Base-by-base conservation (phyloP, 2,797 vertebrate species). In the Alectoris magna region DNA sequence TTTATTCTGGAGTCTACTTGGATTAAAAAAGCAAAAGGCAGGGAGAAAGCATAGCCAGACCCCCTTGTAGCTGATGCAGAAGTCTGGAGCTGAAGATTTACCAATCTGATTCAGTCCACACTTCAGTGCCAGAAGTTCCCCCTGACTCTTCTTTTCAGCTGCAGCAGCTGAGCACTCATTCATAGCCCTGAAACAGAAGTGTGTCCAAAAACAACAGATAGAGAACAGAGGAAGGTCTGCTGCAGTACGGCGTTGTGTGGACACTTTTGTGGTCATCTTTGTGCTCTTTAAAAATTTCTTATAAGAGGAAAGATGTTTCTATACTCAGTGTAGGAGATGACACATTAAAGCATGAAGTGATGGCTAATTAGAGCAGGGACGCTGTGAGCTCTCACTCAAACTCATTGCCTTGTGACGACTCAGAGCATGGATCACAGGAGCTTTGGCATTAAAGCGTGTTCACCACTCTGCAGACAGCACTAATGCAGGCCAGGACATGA, bases 121-220 rank as follows among this genome's bases (percentile, higher is more conserved):
- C 36, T 29, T 29, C 26, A 41, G 39, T 43, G 18, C 27, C 62
- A 43, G 39, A 55, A 38, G 27, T 53, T 70, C 14, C 22, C 19
- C 48, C 31, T 70, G 49, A 16, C 51, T 39, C 31, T 53, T 38
- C 27, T 41, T 29, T 29, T 70, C 27, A 70, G 49, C 49, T 48
- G 3, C 46, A 49, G 24, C 23, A 68, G 44, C 18, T n/a, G 51
- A 31, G 27, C 10, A 12, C 27, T 7, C 13, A 36, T 26, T 2
- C 36, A 31, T 75, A 88, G 43, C 9, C 51, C 64, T 31, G 4
- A 9, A 39, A 29, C 23, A 46, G 44, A 66, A n/a, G 4, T 0
- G 0, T 6, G 8, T 23, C 76, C 46, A 62, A 67, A 73, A 48
- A 14, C 0, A 0, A 12, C 11, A 27, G 38, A 22, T 1, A 23